These are phyloP conservation scores for Buathra laborator DNA, from an alignment of 2,888 invertebrate genomes.

Conservation along the genomic window DNA sequence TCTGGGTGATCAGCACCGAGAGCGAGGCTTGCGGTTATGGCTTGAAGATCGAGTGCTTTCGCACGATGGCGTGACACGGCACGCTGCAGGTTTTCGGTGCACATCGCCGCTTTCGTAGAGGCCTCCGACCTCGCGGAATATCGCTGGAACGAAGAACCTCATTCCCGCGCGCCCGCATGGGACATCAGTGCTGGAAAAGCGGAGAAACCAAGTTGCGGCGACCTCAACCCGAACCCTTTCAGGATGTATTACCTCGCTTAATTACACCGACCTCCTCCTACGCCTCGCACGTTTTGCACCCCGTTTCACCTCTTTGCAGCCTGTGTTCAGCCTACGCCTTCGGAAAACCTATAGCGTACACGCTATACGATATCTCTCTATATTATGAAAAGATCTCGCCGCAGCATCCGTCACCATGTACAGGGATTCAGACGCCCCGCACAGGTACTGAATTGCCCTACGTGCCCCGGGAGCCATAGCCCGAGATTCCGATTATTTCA, in stretches of 20 bases:
- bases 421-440: too few species aligned
- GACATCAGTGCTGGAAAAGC: conserved; percentile 58
- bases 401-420: too few species aligned
- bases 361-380: background rate
- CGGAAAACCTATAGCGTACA: background rate
- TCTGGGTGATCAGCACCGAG: conserved; percentile 70
- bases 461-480: too few species aligned
- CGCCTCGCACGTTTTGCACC: conserved; percentile 39
- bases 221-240: conserved; percentile 64
- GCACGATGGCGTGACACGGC: conserved; percentile 38
- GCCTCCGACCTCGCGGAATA: conserved; percentile 54
- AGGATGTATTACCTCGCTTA: conserved; percentile 71
- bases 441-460: too few species aligned
- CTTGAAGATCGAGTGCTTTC: conserved; percentile 68
- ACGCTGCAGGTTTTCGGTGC: conserved; percentile 59
- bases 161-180: conserved; percentile 45
- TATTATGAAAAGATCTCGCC: too few species aligned
- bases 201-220: conserved; percentile 50
- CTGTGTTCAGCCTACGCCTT: conserved; percentile 24
- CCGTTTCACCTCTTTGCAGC: conserved; percentile 27
- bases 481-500: too few species aligned
- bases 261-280: conserved; percentile 65
- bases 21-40: conserved; percentile 66
- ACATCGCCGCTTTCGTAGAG: conserved; percentile 54
- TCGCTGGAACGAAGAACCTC: conserved; percentile 56